Percentiles rank a stretch among this genome's conserved stretches.
These are phyloP conservation scores for Rousettus leschenaultii DNA, from an alignment of 2,113 vertebrate genomes.

Conservation along the genomic window DNA sequence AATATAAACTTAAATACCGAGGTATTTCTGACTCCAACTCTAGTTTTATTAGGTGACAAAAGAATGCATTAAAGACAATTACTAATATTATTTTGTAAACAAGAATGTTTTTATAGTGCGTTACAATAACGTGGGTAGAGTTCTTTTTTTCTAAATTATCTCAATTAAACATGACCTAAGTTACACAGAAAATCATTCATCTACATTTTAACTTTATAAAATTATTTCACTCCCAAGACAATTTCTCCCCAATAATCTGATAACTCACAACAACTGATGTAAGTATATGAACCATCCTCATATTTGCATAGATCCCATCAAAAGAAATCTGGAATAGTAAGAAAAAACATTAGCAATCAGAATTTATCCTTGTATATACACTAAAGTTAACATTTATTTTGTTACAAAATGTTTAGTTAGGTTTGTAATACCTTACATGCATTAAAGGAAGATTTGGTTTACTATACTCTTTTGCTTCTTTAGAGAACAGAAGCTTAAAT, in stretches of 20 bases:
- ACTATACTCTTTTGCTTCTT: slow-evolving; percentile 21
- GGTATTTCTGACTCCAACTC: not conserved
- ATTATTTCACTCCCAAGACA: not conserved
- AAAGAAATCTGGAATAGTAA: slow-evolving; percentile 91
- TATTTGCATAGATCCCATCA: slow-evolving; percentile 99
- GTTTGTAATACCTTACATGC: not conserved
- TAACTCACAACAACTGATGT: slow-evolving; percentile 98
- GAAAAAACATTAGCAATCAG: slow-evolving; percentile 23
- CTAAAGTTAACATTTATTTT: not conserved
- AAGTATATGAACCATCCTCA: slow-evolving; percentile 99
- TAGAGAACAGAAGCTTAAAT: not conserved
- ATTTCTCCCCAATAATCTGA: slow-evolving; percentile 29
- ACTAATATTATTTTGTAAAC: not conserved
- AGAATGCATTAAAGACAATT: not conserved
- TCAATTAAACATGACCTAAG: slow-evolving; percentile 33
- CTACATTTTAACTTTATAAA: slow-evolving; percentile 1
- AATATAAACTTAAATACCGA: not conserved
- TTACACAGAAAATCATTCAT: slow-evolving; percentile 9
- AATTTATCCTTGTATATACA: not conserved
- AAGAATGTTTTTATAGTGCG: slow-evolving; percentile 14
- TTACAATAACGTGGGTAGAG: not conserved
- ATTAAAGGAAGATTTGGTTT: not conserved
- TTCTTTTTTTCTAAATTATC: slow-evolving; percentile 34
- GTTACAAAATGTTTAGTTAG: not conserved
- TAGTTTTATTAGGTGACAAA: not conserved